phyloP scores from a whole-genome alignment of 2,113 vertebrate genomes.

The Paracanthobrama guichenoti region DNA sequence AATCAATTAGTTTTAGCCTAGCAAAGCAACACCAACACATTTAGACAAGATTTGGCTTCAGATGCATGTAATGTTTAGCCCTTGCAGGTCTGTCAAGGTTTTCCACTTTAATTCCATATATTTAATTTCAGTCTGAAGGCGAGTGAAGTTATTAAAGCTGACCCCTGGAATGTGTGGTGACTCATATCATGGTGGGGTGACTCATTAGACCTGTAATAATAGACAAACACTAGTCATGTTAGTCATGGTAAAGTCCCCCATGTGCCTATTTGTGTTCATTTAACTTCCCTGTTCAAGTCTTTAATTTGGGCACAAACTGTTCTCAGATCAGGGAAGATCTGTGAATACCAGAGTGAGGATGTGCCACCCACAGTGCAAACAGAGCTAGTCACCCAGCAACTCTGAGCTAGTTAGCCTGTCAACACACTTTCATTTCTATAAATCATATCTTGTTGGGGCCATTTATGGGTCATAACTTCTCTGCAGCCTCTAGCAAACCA shows the following conservation, averaged over 20 bases:
- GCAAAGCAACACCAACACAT: background rate
- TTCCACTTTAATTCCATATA: background rate
- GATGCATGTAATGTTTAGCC: background rate
- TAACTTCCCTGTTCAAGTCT: background rate
- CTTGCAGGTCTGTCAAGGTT: background rate
- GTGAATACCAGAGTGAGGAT: slow-evolving; percentile 14
- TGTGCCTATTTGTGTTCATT: background rate
- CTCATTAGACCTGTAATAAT: slow-evolving; percentile 20
- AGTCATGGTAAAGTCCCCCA: slow-evolving; percentile 1
- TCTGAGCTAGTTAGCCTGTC: slow-evolving; percentile 44
- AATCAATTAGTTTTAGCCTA: background rate
- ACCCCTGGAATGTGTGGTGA: background rate
- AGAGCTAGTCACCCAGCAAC: slow-evolving; percentile 34
- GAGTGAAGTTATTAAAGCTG: slow-evolving; percentile 17
- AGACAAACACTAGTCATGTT: background rate
- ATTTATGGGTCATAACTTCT: slow-evolving; percentile 51
- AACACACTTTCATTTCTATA: slow-evolving; percentile 48
- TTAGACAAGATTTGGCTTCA: background rate
- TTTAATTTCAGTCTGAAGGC: background rate
- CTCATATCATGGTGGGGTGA: background rate
- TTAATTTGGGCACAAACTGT: slow-evolving; percentile 17
- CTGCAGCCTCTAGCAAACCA: slow-evolving; percentile 39
- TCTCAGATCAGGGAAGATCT: slow-evolving; percentile 22
- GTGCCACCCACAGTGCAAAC: slow-evolving; percentile 46
- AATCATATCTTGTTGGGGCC: slow-evolving; percentile 45